Percentiles rank a stretch among this genome's conserved stretches.
phyloP scores from a whole-genome alignment of 2,113 vertebrate species.

The Orcinus orca region DNA sequence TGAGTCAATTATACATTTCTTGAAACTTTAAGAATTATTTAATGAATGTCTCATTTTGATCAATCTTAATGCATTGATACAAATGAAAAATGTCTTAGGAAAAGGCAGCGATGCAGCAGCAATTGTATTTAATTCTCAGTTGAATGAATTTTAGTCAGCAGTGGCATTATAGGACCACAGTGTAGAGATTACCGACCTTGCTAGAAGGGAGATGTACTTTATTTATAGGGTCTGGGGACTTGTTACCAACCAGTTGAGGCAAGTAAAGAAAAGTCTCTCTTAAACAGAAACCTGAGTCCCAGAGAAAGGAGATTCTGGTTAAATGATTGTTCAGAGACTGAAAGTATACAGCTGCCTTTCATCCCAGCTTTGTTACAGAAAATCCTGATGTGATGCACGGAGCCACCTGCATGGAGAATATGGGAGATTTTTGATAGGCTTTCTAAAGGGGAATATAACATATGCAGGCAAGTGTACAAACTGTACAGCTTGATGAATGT shows the following conservation, averaged over 20 bases:
- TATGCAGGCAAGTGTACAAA: accelerated
- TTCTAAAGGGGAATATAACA: not conserved
- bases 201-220: not conserved
- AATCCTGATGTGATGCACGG: not conserved
- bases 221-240: not conserved
- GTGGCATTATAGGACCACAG: not conserved
- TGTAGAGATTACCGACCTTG: not conserved
- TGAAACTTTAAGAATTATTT: conserved; percentile 30
- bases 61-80: conserved; percentile 48
- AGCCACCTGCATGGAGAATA: not conserved
- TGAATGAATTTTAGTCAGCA: conserved; percentile 51
- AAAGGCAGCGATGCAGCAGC: not conserved
- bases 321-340: not conserved
- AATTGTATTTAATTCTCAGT: conserved; percentile 64
- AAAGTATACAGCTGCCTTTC: accelerated
- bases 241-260: not conserved
- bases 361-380: not conserved
- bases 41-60: conserved; percentile 71
- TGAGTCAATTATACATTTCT: conserved; percentile 17
- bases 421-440: too few relatives aligned
- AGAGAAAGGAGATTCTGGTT: not conserved
- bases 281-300: not conserved
- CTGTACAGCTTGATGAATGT: not conserved
- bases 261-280: not conserved
- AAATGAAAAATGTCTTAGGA: conserved; percentile 62